Evolutionary conservation across 2,113 vertebrate species (phyloP).

Genomic region (Notiomystis cincta): DNA sequence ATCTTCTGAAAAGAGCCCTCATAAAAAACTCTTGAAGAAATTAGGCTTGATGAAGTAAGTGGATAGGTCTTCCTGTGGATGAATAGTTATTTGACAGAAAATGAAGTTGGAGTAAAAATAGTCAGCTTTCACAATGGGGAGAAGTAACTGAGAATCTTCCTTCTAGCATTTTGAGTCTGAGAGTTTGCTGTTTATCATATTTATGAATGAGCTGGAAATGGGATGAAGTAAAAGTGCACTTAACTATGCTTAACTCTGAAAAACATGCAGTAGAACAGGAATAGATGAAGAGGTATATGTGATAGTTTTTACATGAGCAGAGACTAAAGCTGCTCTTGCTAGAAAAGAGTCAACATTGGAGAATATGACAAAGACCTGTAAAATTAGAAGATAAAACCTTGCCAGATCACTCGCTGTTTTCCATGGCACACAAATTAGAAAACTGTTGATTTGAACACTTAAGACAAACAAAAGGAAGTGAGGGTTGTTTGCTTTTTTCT

Average conservation of each 20-base stretch:
- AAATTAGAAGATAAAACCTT: neutral
- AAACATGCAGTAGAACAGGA: neutral
- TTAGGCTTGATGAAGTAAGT: constrained; percentile 46
- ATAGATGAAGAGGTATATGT: neutral
- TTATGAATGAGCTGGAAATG: neutral
- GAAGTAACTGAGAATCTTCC: neutral
- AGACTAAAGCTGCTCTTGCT: neutral
- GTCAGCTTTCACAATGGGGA: neutral
- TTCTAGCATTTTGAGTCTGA: neutral
- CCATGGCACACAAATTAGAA: neutral
- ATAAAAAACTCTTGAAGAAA: constrained; percentile 34
- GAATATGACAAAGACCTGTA: neutral
- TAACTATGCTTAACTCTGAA: neutral
- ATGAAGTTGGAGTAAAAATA: neutral
- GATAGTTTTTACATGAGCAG: neutral
- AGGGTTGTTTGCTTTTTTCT: neutral
- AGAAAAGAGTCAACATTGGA: neutral
- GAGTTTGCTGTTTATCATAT: neutral
- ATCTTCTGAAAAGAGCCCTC: neutral
- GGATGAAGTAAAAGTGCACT: neutral
- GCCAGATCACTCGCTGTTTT: neutral
- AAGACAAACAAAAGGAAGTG: neutral
- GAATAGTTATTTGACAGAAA: neutral
- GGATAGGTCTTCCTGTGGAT: neutral
- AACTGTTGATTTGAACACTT: neutral